Base-by-base conservation (phyloP, 2,888 invertebrate species). In the Cyclophora punctaria region DNA sequence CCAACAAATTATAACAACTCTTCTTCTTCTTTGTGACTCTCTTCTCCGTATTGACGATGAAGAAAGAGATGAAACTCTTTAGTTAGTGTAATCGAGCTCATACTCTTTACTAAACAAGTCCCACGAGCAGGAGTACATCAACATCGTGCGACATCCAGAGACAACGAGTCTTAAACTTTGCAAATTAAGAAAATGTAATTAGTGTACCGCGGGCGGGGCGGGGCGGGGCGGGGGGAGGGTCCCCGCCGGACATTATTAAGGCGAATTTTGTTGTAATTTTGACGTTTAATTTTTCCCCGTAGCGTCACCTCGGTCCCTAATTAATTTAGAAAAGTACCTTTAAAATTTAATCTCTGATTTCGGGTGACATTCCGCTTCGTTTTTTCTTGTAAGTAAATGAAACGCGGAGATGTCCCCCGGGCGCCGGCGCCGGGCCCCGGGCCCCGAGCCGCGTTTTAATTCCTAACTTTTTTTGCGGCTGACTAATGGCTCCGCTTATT, bases 101-200 rank as follows among this genome's bases (percentile, higher is more conserved):
- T 20, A 20, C 20, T 20, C 20, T 20, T 20, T 20, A 20, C 20
- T 20, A 20, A 20, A 20, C 20, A 20, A 20, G 20, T 20, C 20
- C 20, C 20, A 20, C 20, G 20, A 20, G 20, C 20, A 1, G 20
- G 20, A 20, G 20, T 20, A 20, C 20, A 20, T 20, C 20, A 20
- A 20, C 20, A 20, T 20, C 20, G 20, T 20, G 1, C 20, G 20
- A 20, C 20, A 20, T 20, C 20, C 20, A 20, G 20, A 20, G 20
- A 20, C 20, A 20, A 20, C 20, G 20, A 20, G 20, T 20, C 20
- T 20, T 20, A 52, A 83, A 86, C 76, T 86, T 87, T 82, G 78
- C 84, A 81, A 87, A 88, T 87, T 86, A 86, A 85, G 87, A 85
- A 86, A 86, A 85, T 83, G 86, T 85, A 86, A 86, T 87, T 86